phyloP scores from a whole-genome alignment of 2,888 invertebrate genomes.

The Mythimna lalbum region DNA sequence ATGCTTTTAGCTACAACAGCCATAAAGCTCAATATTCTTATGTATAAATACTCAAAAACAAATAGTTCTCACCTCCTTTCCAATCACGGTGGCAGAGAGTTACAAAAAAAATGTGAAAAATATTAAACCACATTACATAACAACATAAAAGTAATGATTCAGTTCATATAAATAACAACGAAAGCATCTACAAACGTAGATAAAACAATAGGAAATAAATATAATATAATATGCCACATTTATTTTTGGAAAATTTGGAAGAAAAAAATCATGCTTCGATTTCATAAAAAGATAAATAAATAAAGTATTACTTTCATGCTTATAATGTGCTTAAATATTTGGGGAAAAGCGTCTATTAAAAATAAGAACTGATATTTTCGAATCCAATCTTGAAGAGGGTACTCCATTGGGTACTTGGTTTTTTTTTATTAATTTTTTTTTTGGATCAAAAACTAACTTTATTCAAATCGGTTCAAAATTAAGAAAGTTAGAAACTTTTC shows the following conservation, averaged over 20 bases:
- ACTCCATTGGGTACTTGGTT: too few species aligned
- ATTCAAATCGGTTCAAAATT: too few species aligned
- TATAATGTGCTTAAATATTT: conserved; percentile 75
- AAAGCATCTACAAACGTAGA: conserved; percentile 48
- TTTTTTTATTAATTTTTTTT: too few species aligned
- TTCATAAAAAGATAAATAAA: neutral
- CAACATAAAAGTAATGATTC: conserved; percentile 58
- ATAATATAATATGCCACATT: neutral
- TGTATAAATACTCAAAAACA: conserved; percentile 15
- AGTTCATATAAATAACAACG: conserved; percentile 39
- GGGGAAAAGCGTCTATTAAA: neutral
- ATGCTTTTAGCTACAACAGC: conserved; percentile 12
- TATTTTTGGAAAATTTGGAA: too few species aligned
- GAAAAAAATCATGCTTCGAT: conserved; percentile 18
- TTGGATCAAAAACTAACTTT: too few species aligned
- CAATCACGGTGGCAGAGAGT: conserved; percentile 70
- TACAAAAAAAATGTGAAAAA: conserved; percentile 69
- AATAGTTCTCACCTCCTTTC: conserved; percentile 83
- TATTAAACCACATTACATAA: conserved; percentile 80
- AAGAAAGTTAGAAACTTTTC: too few species aligned
- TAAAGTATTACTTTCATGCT: conserved; percentile 75
- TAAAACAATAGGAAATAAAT: neutral
- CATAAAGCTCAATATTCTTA: neutral
- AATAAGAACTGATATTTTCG: neutral
- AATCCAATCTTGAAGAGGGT: too few species aligned